phyloP scores from a whole-genome alignment of 2,797 vertebrate genomes.

The Danio jaintianensis region DNA sequence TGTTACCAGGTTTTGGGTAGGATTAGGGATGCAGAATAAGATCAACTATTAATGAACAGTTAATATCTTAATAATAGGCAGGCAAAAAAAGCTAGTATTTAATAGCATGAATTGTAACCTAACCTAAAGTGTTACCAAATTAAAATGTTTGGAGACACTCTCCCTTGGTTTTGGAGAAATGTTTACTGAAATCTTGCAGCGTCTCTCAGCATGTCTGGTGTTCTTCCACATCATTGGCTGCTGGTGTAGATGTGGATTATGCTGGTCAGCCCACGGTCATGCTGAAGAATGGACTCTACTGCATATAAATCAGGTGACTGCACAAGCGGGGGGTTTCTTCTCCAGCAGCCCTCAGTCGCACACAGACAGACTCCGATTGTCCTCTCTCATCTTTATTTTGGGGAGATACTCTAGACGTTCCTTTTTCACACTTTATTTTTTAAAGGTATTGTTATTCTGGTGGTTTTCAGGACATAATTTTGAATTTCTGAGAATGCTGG shows the following conservation, averaged over 20 bases:
- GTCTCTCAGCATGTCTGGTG: slow-evolving; percentile 6
- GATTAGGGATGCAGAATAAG: too few species aligned
- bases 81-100: too few species aligned
- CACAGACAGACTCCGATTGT: slow-evolving; percentile 64
- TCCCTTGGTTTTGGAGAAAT: not conserved
- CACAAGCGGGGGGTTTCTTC: slow-evolving; percentile 74
- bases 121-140: too few species aligned
- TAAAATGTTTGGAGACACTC: not conserved
- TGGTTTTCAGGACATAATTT: not conserved
- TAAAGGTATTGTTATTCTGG: not conserved
- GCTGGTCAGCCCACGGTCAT: slow-evolving; percentile 74
- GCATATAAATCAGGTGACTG: slow-evolving; percentile 87
- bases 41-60: too few species aligned
- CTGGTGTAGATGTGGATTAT: slow-evolving; percentile 60
- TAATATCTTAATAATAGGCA: too few species aligned
- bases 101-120: too few species aligned
- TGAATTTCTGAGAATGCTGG: slow-evolving; percentile 23
- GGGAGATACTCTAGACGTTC: not conserved
- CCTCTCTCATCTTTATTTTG: slow-evolving; percentile 50
- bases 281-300: slow-evolving; percentile 73
- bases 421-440: not conserved
- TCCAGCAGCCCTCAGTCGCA: slow-evolving; percentile 57
- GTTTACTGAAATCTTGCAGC: not conserved
- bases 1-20: too few species aligned
- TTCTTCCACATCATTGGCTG: slow-evolving; percentile 51